Base-by-base conservation (phyloP, 2,113 vertebrate genomes). In the Notechis scutatus region DNA sequence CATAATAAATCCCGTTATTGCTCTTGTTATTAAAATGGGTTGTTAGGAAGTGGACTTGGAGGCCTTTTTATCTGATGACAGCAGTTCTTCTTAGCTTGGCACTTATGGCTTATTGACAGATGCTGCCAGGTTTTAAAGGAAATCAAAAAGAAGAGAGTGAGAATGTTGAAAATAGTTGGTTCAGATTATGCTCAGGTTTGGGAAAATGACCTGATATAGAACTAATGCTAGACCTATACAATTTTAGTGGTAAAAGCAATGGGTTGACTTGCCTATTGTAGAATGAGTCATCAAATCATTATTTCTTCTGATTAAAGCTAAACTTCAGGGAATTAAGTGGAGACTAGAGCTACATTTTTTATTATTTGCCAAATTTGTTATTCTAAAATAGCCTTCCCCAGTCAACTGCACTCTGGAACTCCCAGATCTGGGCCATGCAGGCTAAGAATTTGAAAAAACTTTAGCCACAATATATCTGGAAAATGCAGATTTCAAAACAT, bases 1-100 rank as follows among this genome's bases (percentile, higher is more conserved):
- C 97, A 97, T 98, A 98, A 98, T 98, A 97, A 97, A 97, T 97
- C 96, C 97, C 85, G 94, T 97, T 98, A 98, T 98, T 98, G 97
- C 97, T 98, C 97, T 96, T 96, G 96, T 97, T 98, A 98, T 98
- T 98, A 98, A 97, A 98, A 97, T 96, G 96, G 95, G 96, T 96
- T 96, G 95, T 95, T 96, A 97, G 96, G 96, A 97, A 94, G 87
- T 95, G 96, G 96, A 95, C 89, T 95, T 95, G 96, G 96, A 97
- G 97, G 96, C 95, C 96, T 96, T 95, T 97, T 96, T 89, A 45
- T 97, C 96, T 94, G 95, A 96, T 97, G 94, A 96, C 96, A 96
- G 95, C 92, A 95, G 93, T 95, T 96, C 96, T 97, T 97, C 96
- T 96, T 96, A 95, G 96, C 88, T 89, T 81, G 91, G 95, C 50